phyloP scores from a whole-genome alignment of 2,888 invertebrate species.

The Eupeodes latifasciatus region DNA sequence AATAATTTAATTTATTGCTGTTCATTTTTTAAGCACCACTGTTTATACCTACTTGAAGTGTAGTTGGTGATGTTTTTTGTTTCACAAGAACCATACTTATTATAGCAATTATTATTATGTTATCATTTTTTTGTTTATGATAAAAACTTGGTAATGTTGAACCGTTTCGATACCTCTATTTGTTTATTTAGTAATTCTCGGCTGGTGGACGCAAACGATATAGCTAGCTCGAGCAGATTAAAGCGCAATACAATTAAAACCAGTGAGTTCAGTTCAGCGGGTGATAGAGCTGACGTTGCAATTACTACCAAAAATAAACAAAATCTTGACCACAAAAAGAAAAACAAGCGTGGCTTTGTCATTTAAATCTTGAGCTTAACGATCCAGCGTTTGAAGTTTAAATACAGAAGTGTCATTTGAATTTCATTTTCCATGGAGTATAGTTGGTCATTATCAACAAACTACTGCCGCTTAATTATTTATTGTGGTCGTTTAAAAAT shows the following conservation, averaged over 20 bases:
- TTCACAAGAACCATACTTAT: background rate
- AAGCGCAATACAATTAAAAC: background rate
- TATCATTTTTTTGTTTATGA: constrained; percentile 21
- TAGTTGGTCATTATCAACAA: background rate
- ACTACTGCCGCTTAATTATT: background rate
- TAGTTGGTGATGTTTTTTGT: no score
- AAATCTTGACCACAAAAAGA: constrained; percentile 7
- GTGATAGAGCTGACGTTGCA: constrained; percentile 21
- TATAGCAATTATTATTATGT: background rate
- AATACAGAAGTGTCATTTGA: constrained; percentile 7
- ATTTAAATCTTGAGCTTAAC: constrained; percentile 12
- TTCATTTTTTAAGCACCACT: no score
- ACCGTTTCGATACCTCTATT: background rate
- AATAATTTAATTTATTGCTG: no score
- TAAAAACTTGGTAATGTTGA: background rate
- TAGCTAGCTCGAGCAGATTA: background rate
- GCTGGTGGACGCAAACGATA: background rate
- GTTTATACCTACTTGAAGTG: no score
- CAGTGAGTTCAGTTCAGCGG: no score
- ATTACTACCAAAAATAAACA: constrained; percentile 14
- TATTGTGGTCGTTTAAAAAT: background rate
- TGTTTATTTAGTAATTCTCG: background rate
- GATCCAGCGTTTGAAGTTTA: background rate
- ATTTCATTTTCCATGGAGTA: constrained; percentile 14
- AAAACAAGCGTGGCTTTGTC: background rate